Evolutionary conservation across 2,113 vertebrate genomes (phyloP).

Genomic region (Montifringilla adamsi): DNA sequence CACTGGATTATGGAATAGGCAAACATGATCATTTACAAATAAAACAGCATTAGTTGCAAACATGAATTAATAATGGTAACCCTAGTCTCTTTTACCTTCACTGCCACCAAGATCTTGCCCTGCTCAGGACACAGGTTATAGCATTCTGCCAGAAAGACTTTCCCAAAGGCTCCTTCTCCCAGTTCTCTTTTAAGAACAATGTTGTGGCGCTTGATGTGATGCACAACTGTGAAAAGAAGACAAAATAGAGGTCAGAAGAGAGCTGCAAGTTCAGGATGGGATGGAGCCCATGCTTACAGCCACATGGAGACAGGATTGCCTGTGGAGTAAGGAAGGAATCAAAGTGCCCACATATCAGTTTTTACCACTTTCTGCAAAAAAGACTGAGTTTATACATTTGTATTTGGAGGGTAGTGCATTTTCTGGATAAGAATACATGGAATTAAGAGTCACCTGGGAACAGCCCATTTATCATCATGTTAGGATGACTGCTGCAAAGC

Average conservation of each 20-base stretch:
- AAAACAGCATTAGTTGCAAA: neutral
- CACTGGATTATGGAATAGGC: neutral
- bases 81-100: slow-evolving; percentile 85
- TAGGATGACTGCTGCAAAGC: neutral
- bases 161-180: slow-evolving; percentile 97
- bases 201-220: slow-evolving; percentile 98
- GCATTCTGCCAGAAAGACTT: slow-evolving; percentile 97
- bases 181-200: slow-evolving; percentile 97
- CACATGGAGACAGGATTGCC: neutral
- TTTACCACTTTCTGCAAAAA: neutral
- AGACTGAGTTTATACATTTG: neutral
- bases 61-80: slow-evolving; percentile 33
- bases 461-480: neutral
- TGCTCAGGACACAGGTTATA: slow-evolving; percentile 94
- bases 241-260: slow-evolving; percentile 26
- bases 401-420: neutral
- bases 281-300: accelerated
- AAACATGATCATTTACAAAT: neutral
- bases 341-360: neutral
- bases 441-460: neutral
- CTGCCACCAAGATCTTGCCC: slow-evolving; percentile 96
- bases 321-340: neutral
- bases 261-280: neutral
- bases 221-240: slow-evolving; percentile 86
- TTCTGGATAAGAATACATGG: neutral